Evolutionary conservation across 2,888 invertebrate species (phyloP), one percentile per base, ranked within the genome.

Genomic region (Mythimna pallens): DNA sequence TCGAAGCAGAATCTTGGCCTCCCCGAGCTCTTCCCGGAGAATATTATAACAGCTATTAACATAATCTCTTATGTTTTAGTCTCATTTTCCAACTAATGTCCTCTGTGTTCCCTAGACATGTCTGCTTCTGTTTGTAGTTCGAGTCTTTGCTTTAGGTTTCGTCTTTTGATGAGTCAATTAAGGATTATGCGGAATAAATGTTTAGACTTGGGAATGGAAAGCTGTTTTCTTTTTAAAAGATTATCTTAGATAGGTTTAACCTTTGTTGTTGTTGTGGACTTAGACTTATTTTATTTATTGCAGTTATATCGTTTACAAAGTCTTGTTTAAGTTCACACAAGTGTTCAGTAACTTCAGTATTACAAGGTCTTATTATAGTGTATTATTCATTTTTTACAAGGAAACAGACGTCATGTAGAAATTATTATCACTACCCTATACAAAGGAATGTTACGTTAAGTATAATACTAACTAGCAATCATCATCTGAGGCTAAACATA

Each of bases 31-130:
- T 85, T 80, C 81, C 82, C 78, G 78, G 79, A 79, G 83, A 86
- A 86, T 88, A 89, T 89, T 87, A 90, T 89, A 91, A 90, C 88
- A 83, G 83, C 84, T 89, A 91, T 92, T 91, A 91, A 88, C 91
- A 90, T 91, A 92, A 90, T 90, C 86, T 86, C 74, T 82, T 83
- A 86, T 86, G 87, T 89, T 89, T 89, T 87, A 88, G 87, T 86
- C 87, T 87, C 86, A 88, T 88, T 90, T 87, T 76, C 80, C 73
- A 81, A 84, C 78, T 86, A 87, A 89, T 87, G 82, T 83, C 74
- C 74, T 82, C 73, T 76, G 80, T 83, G 77, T 86, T 84, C 76
- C 58, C 76, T 57, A 81, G 83, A 78, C 79, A 65, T 58, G 74
- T 78, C 70, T 76, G 54, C n/a, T 63, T 70, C 68, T 73, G 66